Conservation (phyloP, 2,888 invertebrate species). For the Hydriomena furcata region DNA sequence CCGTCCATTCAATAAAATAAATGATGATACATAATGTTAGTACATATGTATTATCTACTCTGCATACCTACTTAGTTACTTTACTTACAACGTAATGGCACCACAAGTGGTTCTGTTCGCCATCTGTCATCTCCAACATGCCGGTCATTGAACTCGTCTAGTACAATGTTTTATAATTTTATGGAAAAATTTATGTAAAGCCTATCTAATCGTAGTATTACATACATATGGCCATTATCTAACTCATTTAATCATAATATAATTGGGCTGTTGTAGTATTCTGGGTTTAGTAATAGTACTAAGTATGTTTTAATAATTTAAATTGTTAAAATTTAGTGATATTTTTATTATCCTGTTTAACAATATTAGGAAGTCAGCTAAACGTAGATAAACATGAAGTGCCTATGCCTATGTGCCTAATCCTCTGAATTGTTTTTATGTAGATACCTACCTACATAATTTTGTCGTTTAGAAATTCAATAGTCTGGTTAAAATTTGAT, state of each 20-base stretch:
- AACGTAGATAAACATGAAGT: no score
- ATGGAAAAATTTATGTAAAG: slow-evolving; percentile 30
- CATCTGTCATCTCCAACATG: slow-evolving; percentile 50
- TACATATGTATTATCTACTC: neutral
- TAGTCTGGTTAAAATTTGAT: no score
- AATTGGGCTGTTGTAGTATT: slow-evolving; percentile 9
- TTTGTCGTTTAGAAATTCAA: no score
- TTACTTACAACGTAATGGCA: slow-evolving; percentile 32
- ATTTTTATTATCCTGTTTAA: no score
- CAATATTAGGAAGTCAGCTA: no score
- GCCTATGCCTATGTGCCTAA: no score
- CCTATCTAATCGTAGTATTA: slow-evolving; percentile 36
- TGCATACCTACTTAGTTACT: neutral
- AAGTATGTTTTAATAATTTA: neutral
- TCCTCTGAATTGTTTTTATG: no score
- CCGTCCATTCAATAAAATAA: no score
- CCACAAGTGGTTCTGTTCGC: slow-evolving; percentile 42
- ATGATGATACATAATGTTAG: no score
- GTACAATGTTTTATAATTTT: slow-evolving; percentile 33
- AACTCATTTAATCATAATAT: slow-evolving; percentile 30
- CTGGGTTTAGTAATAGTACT: neutral
- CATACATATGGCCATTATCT: slow-evolving; percentile 25
- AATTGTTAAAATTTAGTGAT: no score
- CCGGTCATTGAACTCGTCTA: slow-evolving; percentile 48
- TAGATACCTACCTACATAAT: no score